Conservation (phyloP, 2,888 invertebrate species). For the Catocala sponsa region DNA sequence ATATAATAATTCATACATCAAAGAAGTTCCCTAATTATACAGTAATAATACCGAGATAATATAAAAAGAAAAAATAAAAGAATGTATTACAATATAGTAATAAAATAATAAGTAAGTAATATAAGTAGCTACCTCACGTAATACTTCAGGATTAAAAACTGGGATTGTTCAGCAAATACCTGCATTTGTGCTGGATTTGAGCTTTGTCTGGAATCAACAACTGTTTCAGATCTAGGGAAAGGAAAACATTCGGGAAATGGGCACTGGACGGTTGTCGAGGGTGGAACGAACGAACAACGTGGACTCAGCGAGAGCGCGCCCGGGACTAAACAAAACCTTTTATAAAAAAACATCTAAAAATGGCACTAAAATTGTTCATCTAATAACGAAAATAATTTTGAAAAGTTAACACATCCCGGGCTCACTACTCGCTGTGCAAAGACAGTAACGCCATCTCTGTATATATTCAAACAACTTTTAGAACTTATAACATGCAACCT, state of each 20-base stretch:
- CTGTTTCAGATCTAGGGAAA: conserved; percentile 66
- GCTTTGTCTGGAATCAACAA: conserved; percentile 44
- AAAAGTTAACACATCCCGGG: conserved; percentile 45
- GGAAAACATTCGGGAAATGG: conserved; percentile 60
- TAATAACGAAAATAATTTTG: conserved; percentile 50
- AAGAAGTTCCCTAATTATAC: conserved; percentile 84
- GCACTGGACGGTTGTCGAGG: conserved; percentile 79
- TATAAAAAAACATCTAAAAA: conserved; percentile 44
- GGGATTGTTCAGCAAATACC: conserved; percentile 52
- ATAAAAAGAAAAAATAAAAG: conserved; percentile 62
- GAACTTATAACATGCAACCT: neutral
- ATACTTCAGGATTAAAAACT: conserved; percentile 47
- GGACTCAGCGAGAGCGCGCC: conserved; percentile 20
- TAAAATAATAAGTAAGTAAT: conserved; percentile 37
- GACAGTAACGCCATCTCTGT: conserved; percentile 19
- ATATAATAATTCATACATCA: conserved; percentile 88
- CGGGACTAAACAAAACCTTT: conserved; percentile 42
- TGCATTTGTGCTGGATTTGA: conserved; percentile 63
- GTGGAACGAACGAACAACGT: conserved; percentile 30
- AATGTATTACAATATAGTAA: conserved; percentile 54
- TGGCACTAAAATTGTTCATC: conserved; percentile 61
- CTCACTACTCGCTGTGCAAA: conserved; percentile 25
- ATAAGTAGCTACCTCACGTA: conserved; percentile 75
- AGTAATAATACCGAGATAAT: conserved; percentile 80
- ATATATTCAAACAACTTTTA: conserved; percentile 3